These are phyloP conservation scores for Lepeophtheirus nordmannii DNA, from an alignment of 2,888 invertebrate species.

Conservation along the genomic window DNA sequence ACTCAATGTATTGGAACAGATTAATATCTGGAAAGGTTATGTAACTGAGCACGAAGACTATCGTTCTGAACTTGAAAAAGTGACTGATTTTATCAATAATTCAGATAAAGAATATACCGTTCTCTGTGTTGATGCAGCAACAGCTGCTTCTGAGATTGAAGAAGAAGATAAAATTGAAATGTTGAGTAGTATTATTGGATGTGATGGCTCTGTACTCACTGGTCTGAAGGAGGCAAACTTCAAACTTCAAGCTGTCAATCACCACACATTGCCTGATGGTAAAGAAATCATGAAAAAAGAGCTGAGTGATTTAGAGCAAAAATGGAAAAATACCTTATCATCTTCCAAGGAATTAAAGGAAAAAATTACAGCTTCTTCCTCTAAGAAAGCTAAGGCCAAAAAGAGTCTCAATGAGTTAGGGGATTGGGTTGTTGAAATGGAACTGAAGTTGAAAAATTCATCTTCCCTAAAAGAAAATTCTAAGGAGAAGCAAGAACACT, in stretches of 20 bases:
- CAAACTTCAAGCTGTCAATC: background rate
- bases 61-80: slow-evolving; percentile 61
- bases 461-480: slow-evolving; percentile 27
- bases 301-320: background rate
- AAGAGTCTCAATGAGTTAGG: background rate
- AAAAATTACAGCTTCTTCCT: background rate
- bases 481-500: slow-evolving; percentile 53
- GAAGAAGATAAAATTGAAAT: slow-evolving; percentile 38
- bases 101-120: slow-evolving; percentile 60
- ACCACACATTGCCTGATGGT: slow-evolving; percentile 4
- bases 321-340: slow-evolving; percentile 11
- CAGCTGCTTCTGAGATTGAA: slow-evolving; percentile 59
- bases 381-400: background rate
- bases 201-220: background rate
- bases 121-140: slow-evolving; percentile 57
- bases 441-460: slow-evolving; percentile 27
- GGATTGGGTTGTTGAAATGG: slow-evolving; percentile 25
- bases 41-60: slow-evolving; percentile 67
- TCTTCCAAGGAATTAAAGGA: slow-evolving; percentile 3
- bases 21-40: slow-evolving; percentile 50
- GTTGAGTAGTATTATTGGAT: background rate
- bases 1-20: slow-evolving; percentile 49
- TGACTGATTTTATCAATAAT: slow-evolving; percentile 62
- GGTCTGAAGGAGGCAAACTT: background rate
- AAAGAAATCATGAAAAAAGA: background rate